phyloP scores from a whole-genome alignment of 2,113 vertebrate genomes.

The Paradisaea rubra region DNA sequence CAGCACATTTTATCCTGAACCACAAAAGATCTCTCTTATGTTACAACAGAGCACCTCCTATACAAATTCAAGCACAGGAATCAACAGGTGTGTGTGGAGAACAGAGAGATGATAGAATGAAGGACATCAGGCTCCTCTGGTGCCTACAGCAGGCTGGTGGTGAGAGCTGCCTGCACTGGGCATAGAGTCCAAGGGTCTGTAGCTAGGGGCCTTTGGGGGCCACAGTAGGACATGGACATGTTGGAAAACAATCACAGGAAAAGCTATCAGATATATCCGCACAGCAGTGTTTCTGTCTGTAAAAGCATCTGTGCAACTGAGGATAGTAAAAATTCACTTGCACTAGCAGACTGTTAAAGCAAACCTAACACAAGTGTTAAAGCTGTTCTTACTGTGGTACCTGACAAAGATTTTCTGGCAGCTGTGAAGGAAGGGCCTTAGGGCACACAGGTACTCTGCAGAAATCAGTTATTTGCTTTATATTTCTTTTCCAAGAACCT shows the following conservation, averaged over 20 bases:
- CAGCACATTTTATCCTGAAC: not conserved
- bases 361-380: not conserved
- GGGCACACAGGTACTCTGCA: not conserved
- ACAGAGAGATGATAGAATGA: rapidly evolving
- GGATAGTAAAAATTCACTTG: not conserved
- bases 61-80: not conserved
- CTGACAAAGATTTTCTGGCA: not conserved
- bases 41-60: not conserved
- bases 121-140: not conserved
- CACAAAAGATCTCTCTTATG: not conserved
- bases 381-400: not conserved
- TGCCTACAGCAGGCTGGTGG: not conserved
- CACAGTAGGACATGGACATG: not conserved
- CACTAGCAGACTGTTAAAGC: not conserved
- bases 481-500: not conserved
- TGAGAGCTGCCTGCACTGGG: not conserved
- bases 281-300: not conserved
- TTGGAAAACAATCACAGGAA: not conserved
- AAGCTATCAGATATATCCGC: not conserved
- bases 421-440: not conserved
- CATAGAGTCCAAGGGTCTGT: rapidly evolving
- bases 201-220: not conserved
- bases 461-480: not conserved
- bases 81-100: not conserved
- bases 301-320: not conserved